Conservation (phyloP, 2,113 vertebrate genomes). For the Phodopus roborovskii region DNA sequence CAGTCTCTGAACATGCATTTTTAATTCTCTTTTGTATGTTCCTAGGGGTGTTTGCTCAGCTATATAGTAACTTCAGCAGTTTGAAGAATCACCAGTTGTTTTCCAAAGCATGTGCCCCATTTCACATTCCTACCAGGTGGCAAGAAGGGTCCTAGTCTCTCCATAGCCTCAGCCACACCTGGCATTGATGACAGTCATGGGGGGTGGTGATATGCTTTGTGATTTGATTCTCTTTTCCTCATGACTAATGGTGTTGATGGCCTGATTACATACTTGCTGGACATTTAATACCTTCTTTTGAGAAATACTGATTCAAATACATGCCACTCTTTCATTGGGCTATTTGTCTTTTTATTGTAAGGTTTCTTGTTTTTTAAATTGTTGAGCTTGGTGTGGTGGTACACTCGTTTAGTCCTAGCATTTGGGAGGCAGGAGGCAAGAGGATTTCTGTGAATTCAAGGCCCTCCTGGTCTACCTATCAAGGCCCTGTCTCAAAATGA, state of each 20-base stretch:
- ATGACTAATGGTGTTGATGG: background rate
- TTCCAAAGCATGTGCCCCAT: background rate
- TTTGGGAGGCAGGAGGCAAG: background rate
- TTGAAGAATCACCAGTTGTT: background rate
- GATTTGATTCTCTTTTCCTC: background rate
- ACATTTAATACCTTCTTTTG: background rate
- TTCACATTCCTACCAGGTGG: background rate
- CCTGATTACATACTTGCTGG: background rate
- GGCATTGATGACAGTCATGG: background rate
- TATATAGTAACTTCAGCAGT: background rate
- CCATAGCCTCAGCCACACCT: background rate
- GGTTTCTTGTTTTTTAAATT: background rate
- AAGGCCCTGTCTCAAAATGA: background rate
- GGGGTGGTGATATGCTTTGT: background rate
- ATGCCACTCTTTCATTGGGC: background rate
- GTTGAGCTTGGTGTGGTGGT: background rate
- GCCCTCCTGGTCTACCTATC: background rate
- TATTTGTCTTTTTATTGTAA: conserved; percentile 39
- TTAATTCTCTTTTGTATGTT: background rate
- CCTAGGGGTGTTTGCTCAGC: background rate
- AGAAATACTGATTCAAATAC: conserved; percentile 12
- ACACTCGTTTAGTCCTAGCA: background rate
- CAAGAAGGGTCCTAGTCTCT: background rate
- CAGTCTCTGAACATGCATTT: background rate
- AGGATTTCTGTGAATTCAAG: background rate